phyloP scores from a whole-genome alignment of 1,140 invertebrate genomes.

The Pentalonia nigronervosa region DNA sequence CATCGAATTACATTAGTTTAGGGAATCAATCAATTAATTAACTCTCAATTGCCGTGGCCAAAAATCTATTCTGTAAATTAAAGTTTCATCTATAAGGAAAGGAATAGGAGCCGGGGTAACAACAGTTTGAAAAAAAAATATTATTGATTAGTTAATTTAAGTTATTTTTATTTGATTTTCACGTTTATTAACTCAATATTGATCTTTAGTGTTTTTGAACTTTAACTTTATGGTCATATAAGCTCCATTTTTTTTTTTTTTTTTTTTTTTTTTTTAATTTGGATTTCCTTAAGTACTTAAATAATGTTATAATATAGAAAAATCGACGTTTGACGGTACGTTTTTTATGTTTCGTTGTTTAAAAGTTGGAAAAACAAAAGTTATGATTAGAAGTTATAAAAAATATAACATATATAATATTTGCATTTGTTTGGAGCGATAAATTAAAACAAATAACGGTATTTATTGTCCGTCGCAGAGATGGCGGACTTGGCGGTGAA shows the following conservation, averaged over 20 bases:
- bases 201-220: no score
- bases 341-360: background rate
- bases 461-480: conserved; percentile 62
- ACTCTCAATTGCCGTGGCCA: background rate
- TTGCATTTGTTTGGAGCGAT: no score
- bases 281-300: no score
- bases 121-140: background rate
- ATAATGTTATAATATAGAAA: background rate
- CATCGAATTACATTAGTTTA: background rate
- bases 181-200: background rate
- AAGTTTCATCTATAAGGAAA: background rate
- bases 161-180: background rate
- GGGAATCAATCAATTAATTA: conserved; percentile 24
- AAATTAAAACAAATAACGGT: background rate
- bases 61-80: background rate
- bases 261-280: no score
- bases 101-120: background rate
- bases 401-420: no score
- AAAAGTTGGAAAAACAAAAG: background rate
- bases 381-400: no score
- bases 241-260: background rate
- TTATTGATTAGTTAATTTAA: background rate
- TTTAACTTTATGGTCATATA: background rate
- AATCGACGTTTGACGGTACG: background rate
- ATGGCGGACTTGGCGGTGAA: conserved; percentile 89